Conservation (phyloP, 2,797 vertebrate genomes). For the Hoplostethus atlanticus region DNA sequence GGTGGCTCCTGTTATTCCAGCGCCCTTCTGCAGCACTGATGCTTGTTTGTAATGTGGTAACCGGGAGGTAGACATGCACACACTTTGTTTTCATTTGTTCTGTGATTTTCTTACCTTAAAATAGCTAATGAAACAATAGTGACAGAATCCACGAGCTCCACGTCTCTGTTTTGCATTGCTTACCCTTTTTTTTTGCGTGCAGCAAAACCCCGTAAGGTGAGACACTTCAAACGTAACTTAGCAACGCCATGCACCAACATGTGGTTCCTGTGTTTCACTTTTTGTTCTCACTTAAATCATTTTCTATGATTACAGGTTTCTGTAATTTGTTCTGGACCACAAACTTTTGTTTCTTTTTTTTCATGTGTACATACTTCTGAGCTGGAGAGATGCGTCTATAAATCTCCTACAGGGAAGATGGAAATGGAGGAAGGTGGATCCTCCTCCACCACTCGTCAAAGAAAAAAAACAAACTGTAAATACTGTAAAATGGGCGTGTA, state of each 20-base stretch:
- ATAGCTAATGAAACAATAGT: too few relatives aligned
- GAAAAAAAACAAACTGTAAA: slow-evolving; percentile 6
- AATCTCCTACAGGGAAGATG: too few relatives aligned
- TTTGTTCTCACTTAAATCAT: slow-evolving; percentile 7
- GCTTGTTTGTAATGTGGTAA: too few relatives aligned
- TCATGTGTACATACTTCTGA: slow-evolving; percentile 1
- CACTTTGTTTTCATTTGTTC: too few relatives aligned
- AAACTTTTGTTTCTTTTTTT: background rate
- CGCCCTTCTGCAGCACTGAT: too few relatives aligned
- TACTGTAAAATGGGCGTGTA: slow-evolving; percentile 15
- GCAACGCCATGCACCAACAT: slow-evolving; percentile 27
- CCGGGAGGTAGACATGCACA: too few relatives aligned
- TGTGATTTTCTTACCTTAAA: too few relatives aligned
- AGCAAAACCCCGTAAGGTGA: too few relatives aligned
- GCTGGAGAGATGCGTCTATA: background rate
- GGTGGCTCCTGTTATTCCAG: too few relatives aligned
- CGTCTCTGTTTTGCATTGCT: too few relatives aligned
- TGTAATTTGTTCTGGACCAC: background rate
- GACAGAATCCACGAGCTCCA: too few relatives aligned
- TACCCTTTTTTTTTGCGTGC: too few relatives aligned
- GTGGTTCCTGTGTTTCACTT: background rate
- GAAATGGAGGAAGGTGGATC: background rate
- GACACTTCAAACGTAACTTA: slow-evolving; percentile 16
- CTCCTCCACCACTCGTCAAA: background rate
- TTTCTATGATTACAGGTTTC: slow-evolving; percentile 6